These are phyloP conservation scores for Drosophila austrosaltans DNA, from an alignment of 2,888 invertebrate species.

Conservation along the genomic window DNA sequence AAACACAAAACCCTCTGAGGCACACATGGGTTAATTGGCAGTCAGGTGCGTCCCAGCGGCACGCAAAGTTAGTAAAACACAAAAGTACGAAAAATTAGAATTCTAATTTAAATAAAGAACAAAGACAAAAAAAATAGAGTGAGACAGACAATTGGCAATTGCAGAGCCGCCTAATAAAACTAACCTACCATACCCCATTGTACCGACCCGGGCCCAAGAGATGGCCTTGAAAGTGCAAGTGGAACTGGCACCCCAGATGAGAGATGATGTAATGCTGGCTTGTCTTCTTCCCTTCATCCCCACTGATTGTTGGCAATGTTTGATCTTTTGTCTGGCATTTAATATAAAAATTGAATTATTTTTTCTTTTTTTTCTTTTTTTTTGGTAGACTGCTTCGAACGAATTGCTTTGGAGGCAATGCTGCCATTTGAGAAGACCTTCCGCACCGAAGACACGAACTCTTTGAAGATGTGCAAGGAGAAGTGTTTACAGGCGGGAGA, in stretches of 20 bases:
- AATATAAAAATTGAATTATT: conserved; percentile 20
- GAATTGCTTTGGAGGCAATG: conserved; percentile 87
- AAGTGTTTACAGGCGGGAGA: conserved; percentile 86
- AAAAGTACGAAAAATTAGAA: conserved; percentile 32
- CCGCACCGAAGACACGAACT: conserved; percentile 86
- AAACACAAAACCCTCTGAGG: conserved; percentile 34
- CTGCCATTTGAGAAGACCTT: conserved; percentile 86
- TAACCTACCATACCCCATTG: conserved; percentile 80
- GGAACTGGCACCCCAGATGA: conserved; percentile 8
- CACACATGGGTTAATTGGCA: conserved; percentile 64
- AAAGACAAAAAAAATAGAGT: conserved; percentile 48
- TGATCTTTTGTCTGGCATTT: conserved; percentile 29
- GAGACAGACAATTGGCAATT: conserved; percentile 49
- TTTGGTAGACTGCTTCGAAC: conserved; percentile 86
- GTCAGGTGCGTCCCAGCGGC: conserved; percentile 69
- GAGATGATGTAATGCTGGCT: conserved; percentile 39
- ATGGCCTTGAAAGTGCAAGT: conserved; percentile 75
- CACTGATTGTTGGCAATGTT: conserved; percentile 24
- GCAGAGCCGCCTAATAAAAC: conserved; percentile 63
- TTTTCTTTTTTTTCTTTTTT: conserved; percentile 36
- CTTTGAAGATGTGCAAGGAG: conserved; percentile 86
- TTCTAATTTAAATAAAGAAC: conserved; percentile 69
- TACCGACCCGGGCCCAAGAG: conserved; percentile 47
- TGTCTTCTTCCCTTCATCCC: conserved; percentile 1
- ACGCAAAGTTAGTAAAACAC: conserved; percentile 63